These are phyloP conservation scores for Hypomecis punctinalis DNA, from an alignment of 2,888 invertebrate genomes.

Conservation along the genomic window DNA sequence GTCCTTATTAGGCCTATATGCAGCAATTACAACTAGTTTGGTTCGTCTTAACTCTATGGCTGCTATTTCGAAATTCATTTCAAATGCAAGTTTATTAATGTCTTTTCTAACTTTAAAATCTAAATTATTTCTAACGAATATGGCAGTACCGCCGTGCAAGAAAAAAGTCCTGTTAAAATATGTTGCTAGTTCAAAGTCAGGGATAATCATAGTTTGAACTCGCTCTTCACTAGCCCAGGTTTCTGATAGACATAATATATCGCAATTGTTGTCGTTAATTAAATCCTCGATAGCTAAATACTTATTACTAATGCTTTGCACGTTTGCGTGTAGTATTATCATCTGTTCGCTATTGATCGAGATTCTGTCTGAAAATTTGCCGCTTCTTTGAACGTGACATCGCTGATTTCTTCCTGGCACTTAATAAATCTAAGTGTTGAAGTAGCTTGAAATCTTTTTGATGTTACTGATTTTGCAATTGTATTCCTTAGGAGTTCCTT, in stretches of 20 bases:
- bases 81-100: too few relatives aligned
- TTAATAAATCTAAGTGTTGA: too few relatives aligned
- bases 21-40: constrained; percentile 2
- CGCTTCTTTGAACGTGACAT: too few relatives aligned
- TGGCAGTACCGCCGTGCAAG: constrained; percentile 5
- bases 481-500: too few relatives aligned
- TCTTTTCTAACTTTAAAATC: constrained; percentile 7
- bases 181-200: not conserved
- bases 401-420: too few relatives aligned
- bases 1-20: constrained; percentile 9
- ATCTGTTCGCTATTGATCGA: not conserved
- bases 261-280: too few relatives aligned
- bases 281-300: not conserved
- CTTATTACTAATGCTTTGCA: constrained; percentile 8
- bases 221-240: constrained; percentile 5
- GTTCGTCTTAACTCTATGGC: too few relatives aligned
- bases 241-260: too few relatives aligned
- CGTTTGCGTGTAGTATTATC: constrained; percentile 10
- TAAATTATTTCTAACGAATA: constrained; percentile 3
- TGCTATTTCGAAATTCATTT: too few relatives aligned
- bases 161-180: constrained; percentile 10
- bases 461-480: too few relatives aligned
- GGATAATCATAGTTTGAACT: constrained; percentile 3
- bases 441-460: too few relatives aligned
- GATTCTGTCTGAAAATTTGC: too few relatives aligned